These are phyloP conservation scores for Disparrhopalites patrizii DNA, from an alignment of 2,888 invertebrate species.

Conservation along the genomic window DNA sequence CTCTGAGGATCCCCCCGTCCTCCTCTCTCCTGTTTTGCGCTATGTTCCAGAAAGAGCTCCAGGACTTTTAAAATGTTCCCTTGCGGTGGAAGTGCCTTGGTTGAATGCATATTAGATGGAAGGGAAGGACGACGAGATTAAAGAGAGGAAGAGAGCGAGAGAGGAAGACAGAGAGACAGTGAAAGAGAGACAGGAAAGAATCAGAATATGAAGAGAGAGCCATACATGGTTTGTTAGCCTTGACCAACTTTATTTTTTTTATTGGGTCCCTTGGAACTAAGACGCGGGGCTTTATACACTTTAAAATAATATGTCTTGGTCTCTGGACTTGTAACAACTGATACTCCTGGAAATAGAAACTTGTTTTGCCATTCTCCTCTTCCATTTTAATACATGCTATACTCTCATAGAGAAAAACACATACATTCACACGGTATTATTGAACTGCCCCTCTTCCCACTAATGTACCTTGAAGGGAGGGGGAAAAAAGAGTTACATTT, in stretches of 20 bases:
- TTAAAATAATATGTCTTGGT: neutral
- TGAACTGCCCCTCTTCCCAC: neutral
- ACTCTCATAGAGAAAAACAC: neutral
- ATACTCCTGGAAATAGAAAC: too few relatives aligned
- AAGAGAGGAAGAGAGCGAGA: neutral
- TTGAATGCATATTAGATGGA: neutral
- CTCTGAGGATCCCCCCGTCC: neutral
- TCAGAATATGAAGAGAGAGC: constrained; percentile 30
- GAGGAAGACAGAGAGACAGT: neutral
- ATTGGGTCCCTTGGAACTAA: constrained; percentile 27
- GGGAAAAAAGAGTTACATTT: neutral
- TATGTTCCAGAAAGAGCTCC: constrained; percentile 3
- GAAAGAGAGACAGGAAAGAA: constrained; percentile 14
- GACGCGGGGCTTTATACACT: neutral
- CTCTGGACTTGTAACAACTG: neutral
- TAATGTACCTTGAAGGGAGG: neutral
- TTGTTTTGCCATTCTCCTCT: neutral
- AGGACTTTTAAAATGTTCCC: neutral
- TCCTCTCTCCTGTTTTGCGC: constrained; percentile 13
- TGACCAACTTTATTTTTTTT: constrained; percentile 35
- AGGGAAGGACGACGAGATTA: neutral
- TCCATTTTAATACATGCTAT: neutral
- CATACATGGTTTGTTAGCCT: constrained; percentile 32
- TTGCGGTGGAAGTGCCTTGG: neutral
- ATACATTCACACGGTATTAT: too few relatives aligned